Percentiles rank a stretch among this genome's conserved stretches.
phyloP scores from a whole-genome alignment of 53 echinoderm and acorn worm genomes.

The Zoroaster sp. region DNA sequence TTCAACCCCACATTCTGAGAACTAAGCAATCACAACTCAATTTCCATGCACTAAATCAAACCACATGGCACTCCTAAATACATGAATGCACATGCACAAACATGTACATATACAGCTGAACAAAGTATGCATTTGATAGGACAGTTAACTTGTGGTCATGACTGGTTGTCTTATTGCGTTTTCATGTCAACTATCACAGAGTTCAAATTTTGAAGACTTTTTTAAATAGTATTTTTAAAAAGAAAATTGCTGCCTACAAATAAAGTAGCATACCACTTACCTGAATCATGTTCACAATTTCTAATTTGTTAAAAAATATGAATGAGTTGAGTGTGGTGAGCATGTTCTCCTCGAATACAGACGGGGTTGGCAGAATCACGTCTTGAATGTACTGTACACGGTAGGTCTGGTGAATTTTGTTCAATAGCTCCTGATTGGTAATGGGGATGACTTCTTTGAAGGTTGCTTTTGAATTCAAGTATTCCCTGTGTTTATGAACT shows the following conservation, averaged over 20 bases:
- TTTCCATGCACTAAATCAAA: too few species aligned
- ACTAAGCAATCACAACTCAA: too few species aligned
- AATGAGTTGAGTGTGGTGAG: constrained; percentile 91
- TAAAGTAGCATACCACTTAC: constrained; percentile 62
- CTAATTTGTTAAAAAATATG: constrained; percentile 99
- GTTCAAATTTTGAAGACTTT: too few species aligned
- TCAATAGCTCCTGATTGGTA: constrained; percentile 91
- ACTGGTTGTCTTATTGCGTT: too few species aligned
- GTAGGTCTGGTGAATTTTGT: constrained; percentile 99
- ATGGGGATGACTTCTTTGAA: constrained; percentile 97
- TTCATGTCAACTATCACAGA: too few species aligned
- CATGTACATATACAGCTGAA: too few species aligned
- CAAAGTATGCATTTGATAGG: too few species aligned
- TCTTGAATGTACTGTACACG: constrained; percentile 99
- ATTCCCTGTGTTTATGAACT: constrained; percentile 91
- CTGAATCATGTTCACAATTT: constrained; percentile 99
- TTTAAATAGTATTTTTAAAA: too few species aligned
- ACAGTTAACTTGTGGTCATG: too few species aligned
- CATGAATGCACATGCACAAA: too few species aligned
- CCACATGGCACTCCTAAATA: too few species aligned
- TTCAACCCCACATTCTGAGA: too few species aligned
- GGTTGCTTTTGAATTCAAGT: constrained; percentile 91
- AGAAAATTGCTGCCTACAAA: not conserved
- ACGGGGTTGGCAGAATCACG: constrained; percentile 95
- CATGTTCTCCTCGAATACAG: constrained; percentile 99